These are phyloP conservation scores for Acromyrmex charruanus DNA, from an alignment of 1,140 invertebrate species.

Conservation along the genomic window DNA sequence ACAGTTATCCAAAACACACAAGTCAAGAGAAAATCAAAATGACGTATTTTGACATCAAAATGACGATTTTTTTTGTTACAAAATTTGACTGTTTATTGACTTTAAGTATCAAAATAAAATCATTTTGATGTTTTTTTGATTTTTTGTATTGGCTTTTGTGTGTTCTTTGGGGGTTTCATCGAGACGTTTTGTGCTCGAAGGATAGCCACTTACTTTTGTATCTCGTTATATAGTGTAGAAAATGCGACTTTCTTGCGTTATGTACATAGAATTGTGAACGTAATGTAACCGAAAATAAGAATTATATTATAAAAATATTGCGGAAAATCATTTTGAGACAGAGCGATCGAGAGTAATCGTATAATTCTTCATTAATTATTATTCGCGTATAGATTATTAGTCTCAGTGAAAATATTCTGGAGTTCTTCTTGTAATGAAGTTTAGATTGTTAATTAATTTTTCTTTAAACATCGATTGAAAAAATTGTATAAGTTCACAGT, in stretches of 20 bases:
- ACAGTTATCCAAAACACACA: conserved; percentile 6
- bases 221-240: conserved; percentile 41
- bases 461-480: not conserved
- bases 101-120: too few relatives aligned
- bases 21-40: too few relatives aligned
- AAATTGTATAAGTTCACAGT: not conserved
- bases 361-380: conserved; percentile 26
- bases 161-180: not conserved
- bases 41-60: too few relatives aligned
- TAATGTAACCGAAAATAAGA: conserved; percentile 1
- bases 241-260: conserved; percentile 38
- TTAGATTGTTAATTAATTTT: not conserved
- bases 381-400: not conserved
- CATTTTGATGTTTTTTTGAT: too few relatives aligned
- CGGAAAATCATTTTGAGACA: conserved; percentile 4
- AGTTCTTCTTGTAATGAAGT: not conserved
- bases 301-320: conserved; percentile 29
- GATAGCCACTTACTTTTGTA: conserved; percentile 57
- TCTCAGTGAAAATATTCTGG: not conserved
- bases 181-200: conserved; percentile 28
- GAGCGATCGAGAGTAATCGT: conserved; percentile 3
- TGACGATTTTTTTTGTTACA: too few relatives aligned
- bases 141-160: too few relatives aligned
- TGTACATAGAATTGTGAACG: conserved; percentile 22
- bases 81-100: too few relatives aligned